Evolutionary conservation across 2,888 invertebrate genomes (phyloP), one percentile per base, ranked within the genome.

Genomic region (Tenthredo distinguenda): DNA sequence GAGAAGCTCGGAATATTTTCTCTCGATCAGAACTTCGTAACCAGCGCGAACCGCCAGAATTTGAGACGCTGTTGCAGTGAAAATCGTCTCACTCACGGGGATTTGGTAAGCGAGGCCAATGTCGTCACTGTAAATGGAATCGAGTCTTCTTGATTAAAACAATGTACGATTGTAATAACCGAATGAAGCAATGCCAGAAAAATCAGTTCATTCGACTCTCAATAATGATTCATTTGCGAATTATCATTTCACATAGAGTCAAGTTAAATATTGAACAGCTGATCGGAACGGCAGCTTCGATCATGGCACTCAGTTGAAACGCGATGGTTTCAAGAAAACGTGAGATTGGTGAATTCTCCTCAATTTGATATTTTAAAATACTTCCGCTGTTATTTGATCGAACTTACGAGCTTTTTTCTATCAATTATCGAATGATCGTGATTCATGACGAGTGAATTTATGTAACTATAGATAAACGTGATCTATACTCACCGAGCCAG

Each of bases 61-160:
- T 79, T 91, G 90, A 0, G 92, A 88, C 1, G 87, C 87, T 7
- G 86, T 62, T 0, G 90, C 90, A 0, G 91, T 89, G 55, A 92
- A 92, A 1, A 85, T 62, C 0, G 92, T 91, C 0, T 88, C 68
- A 1, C 91, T 90, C 5, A 87, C 89, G 1, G 84, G 50, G 0
- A 92, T 87, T 0, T 87, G 86, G 72, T 91, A 92, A 15, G 87
- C 88, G n/a, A 84, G 86, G 0, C 90, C 89, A 65, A 92, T 88
- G 5, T 90, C 86, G 12, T 85, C 77, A 68, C 92, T 92, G 84
- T 0, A 85, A 77, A 62, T 15, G 21, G 31, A 81, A 43, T 77
- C n/a, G 31, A 77, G 31, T 55, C 7, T 21, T 47, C 5, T 50
- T 7, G 5, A 15, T 7, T 58, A 6, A 26, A 31, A 47, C 31